A percentile compares a stretch with the other conserved stretches of the same genome.
Evolutionary conservation across 2,888 invertebrate genomes (phyloP).

Genomic region (Criorhina ranunculi): DNA sequence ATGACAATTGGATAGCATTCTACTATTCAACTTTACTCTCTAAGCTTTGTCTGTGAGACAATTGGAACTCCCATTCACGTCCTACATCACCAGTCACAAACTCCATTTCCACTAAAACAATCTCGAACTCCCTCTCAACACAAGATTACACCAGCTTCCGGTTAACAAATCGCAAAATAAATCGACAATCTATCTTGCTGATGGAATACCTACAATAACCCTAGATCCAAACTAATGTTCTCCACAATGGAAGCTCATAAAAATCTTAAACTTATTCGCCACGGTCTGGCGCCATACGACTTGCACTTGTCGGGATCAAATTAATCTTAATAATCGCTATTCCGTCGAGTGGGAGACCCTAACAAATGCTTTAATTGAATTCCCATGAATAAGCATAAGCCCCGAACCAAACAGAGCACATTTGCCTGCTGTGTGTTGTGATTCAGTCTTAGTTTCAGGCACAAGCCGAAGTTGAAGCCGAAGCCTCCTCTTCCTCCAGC

Average conservation of each 20-base stretch:
- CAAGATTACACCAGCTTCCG: slow-evolving; percentile 1
- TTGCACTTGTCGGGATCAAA: slow-evolving; percentile 75
- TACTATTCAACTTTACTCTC: too few relatives aligned
- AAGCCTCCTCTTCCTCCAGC: too few relatives aligned
- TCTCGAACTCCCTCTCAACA: not conserved
- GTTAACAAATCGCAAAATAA: slow-evolving; percentile 2
- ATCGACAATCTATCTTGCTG: not conserved
- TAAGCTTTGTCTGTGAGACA: too few relatives aligned
- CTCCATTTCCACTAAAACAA: not conserved
- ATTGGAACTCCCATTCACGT: too few relatives aligned
- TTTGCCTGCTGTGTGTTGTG: slow-evolving; percentile 46
- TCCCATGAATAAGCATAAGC: slow-evolving; percentile 64
- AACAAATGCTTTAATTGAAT: slow-evolving; percentile 73
- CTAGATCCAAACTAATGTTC: slow-evolving; percentile 1
- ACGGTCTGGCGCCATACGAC: slow-evolving; percentile 61
- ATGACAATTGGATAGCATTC: too few relatives aligned
- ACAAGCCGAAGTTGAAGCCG: too few relatives aligned
- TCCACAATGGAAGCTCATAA: not conserved
- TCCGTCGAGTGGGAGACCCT: slow-evolving; percentile 57
- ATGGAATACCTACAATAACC: not conserved
- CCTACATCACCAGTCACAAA: too few relatives aligned
- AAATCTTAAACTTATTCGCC: slow-evolving; percentile 13
- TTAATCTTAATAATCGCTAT: slow-evolving; percentile 73
- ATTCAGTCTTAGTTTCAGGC: slow-evolving; percentile 53
- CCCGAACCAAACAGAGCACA: slow-evolving; percentile 25